Percentiles rank a stretch among this genome's conserved stretches.
Evolutionary conservation across 2,113 vertebrate species (phyloP).

Genomic region (Dissostichus mawsoni): DNA sequence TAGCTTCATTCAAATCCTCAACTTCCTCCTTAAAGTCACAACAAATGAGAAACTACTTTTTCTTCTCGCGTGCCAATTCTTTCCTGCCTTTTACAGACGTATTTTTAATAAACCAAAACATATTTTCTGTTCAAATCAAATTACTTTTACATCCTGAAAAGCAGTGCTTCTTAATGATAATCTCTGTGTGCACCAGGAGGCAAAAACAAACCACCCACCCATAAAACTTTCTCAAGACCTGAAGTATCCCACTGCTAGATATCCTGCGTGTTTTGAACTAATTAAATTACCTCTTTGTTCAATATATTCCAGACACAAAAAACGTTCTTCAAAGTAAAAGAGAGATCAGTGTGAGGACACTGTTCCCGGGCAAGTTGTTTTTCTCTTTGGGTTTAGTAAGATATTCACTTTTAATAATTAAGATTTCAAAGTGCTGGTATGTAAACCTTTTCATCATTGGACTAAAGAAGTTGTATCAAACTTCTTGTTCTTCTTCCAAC

Average conservation of each 20-base stretch:
- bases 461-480: not conserved
- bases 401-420: not conserved
- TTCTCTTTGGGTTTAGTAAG: not conserved
- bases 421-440: not conserved
- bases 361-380: no score
- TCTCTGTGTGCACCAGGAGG: not conserved
- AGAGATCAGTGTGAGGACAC: no score
- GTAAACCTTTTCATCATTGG: not conserved
- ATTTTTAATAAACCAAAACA: constrained; percentile 11
- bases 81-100: not conserved
- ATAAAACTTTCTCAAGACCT: not conserved
- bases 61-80: constrained; percentile 1
- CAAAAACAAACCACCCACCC: not conserved
- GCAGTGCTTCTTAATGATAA: not conserved
- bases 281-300: not conserved
- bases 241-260: not conserved
- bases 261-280: constrained; percentile 8
- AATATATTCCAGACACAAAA: not conserved
- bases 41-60: constrained; percentile 1
- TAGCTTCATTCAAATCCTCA: not conserved
- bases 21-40: not conserved
- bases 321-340: no score
- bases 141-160: constrained; percentile 9
- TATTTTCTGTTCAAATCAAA: constrained; percentile 10
- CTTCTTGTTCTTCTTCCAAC: not conserved